These are phyloP conservation scores for Corbicula japonica DNA, from an alignment of 2,888 invertebrate species.

Conservation along the genomic window DNA sequence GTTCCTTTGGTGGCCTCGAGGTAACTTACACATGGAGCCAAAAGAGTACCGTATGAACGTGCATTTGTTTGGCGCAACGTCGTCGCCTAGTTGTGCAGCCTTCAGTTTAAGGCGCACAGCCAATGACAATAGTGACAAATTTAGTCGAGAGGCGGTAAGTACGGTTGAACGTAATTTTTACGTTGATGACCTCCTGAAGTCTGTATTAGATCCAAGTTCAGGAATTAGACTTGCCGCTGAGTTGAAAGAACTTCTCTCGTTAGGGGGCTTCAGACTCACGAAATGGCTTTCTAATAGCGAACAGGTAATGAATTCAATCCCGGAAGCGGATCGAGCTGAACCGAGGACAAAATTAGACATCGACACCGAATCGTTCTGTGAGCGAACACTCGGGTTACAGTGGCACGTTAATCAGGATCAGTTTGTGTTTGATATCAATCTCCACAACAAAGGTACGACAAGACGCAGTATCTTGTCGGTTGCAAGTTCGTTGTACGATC, in stretches of 20 bases:
- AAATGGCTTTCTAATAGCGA: conserved; percentile 40
- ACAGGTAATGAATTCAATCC: conserved; percentile 19
- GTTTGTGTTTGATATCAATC: conserved; percentile 44
- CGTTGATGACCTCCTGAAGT: conserved; percentile 43
- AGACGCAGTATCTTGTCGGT: conserved; percentile 49
- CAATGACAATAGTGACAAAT: conserved; percentile 11
- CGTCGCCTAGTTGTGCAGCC: conserved; percentile 49
- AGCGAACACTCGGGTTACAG: conserved; percentile 44
- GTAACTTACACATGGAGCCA: conserved; percentile 15
- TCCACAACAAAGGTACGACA: conserved; percentile 32
- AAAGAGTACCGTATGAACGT: conserved; percentile 29
- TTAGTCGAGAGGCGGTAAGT: conserved; percentile 10
- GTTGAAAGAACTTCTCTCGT: conserved; percentile 7
- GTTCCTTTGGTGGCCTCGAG: conserved; percentile 48
- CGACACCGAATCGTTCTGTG: conserved; percentile 3
- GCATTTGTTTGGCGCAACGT: conserved; percentile 49
- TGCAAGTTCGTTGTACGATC: conserved; percentile 66
- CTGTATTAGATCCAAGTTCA: conserved; percentile 14
- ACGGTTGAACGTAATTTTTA: conserved; percentile 37
- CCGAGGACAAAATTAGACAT: no score
- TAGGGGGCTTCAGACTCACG: conserved; percentile 43
- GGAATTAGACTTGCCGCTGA: conserved; percentile 26
- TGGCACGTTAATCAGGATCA: conserved; percentile 54
- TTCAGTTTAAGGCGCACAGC: conserved; percentile 32
- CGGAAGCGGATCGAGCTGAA: conserved; percentile 24